These are phyloP conservation scores for Hoplodrina blanda DNA, from an alignment of 2,888 invertebrate species.

Conservation along the genomic window DNA sequence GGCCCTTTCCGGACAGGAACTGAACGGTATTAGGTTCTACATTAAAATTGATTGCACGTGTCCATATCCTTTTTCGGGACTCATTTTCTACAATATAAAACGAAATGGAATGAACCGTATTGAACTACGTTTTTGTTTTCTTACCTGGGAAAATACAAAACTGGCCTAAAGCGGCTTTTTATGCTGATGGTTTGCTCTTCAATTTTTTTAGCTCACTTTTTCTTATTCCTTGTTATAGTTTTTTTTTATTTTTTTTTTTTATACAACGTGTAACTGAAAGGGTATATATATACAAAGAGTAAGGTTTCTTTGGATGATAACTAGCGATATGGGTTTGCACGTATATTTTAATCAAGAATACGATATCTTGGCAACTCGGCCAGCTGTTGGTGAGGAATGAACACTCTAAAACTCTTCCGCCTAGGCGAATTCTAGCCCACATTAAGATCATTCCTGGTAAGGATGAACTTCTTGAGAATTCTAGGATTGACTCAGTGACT, in stretches of 20 bases:
- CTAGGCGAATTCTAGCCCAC: no score
- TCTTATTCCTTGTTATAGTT: not conserved
- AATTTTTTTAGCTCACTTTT: conserved; percentile 1
- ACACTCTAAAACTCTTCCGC: no score
- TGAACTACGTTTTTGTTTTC: conserved; percentile 56
- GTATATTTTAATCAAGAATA: no score
- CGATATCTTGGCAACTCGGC: no score
- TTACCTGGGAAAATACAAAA: conserved; percentile 33
- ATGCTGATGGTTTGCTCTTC: conserved; percentile 20
- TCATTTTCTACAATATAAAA: conserved; percentile 62
- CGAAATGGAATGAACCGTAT: conserved; percentile 52
- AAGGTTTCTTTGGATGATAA: no score
- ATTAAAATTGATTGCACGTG: conserved; percentile 63
- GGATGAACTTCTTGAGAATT: no score
- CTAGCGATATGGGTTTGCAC: no score
- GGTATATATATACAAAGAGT: no score
- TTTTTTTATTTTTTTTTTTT: not conserved
- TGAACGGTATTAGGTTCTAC: conserved; percentile 51
- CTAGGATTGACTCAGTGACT: no score
- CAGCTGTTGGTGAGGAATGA: no score
- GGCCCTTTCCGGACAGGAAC: conserved; percentile 53
- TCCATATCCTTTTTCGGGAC: conserved; percentile 59
- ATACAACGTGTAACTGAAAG: not conserved
- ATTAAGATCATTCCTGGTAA: no score
- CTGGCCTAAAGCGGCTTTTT: conserved; percentile 25